These are phyloP conservation scores for Melanogrammus aeglefinus DNA, from an alignment of 2,797 vertebrate species.

Conservation along the genomic window DNA sequence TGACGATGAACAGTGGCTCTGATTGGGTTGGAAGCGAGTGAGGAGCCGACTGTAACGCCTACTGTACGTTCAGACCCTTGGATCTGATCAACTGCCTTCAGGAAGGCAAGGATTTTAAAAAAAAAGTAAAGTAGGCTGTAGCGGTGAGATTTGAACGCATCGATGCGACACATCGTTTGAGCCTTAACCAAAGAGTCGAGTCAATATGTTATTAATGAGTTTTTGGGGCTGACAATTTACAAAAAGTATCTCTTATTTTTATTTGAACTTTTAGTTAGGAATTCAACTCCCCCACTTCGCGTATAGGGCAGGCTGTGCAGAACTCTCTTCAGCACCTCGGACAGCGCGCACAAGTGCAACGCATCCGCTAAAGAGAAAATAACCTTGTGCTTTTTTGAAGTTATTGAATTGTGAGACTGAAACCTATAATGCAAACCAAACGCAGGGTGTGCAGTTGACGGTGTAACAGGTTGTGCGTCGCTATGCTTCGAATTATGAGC, in stretches of 20 bases:
- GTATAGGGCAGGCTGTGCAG: background rate
- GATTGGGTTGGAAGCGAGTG: background rate
- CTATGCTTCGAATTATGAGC: background rate
- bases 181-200: background rate
- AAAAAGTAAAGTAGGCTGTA: background rate
- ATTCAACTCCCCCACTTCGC: background rate
- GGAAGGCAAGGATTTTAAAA: background rate
- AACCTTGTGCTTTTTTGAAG: background rate
- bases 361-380: background rate
- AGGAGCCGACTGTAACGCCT: background rate
- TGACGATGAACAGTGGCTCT: background rate
- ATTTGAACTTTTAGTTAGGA: background rate
- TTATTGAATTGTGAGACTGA: background rate
- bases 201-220: background rate
- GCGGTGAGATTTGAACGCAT: background rate
- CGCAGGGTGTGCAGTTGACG: background rate
- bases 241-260: background rate
- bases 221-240: background rate
- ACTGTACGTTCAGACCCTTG: background rate
- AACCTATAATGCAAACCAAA: background rate
- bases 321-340: conserved; percentile 6
- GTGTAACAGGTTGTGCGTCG: background rate
- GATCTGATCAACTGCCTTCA: background rate
- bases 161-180: background rate
- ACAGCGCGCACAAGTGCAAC: conserved; percentile 1